Conservation (phyloP, 1,140 invertebrate species). For the Aphis craccivora region DNA sequence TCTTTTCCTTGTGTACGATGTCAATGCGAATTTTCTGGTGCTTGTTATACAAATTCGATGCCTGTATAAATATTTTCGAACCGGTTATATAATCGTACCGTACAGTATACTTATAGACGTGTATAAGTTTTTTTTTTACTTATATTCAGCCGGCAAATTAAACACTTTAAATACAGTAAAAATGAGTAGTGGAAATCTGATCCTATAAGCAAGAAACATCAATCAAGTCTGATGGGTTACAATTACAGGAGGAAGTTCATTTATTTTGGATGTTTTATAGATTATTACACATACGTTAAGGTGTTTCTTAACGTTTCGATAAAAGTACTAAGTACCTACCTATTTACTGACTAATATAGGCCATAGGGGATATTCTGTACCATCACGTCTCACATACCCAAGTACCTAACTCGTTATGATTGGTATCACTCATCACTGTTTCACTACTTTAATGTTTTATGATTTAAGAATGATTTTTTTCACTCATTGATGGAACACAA, state of each 20-base stretch:
- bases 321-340: slow-evolving; percentile 25
- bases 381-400: neutral
- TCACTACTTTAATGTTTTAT: neutral
- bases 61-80: slow-evolving; percentile 25
- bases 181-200: slow-evolving; percentile 16
- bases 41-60: slow-evolving; percentile 46
- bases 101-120: slow-evolving; percentile 7
- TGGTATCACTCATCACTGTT: slow-evolving; percentile 24
- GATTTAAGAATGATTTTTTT: slow-evolving; percentile 26
- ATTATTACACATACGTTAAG: slow-evolving; percentile 49
- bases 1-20: neutral
- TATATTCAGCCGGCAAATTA: neutral
- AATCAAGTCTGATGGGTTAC: slow-evolving; percentile 51
- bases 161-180: slow-evolving; percentile 20
- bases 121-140: neutral
- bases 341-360: neutral
- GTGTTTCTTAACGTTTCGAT: slow-evolving; percentile 35
- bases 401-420: neutral
- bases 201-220: slow-evolving; percentile 30
- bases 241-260: slow-evolving; percentile 41
- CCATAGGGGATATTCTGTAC: neutral
- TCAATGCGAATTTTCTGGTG: slow-evolving; percentile 26
- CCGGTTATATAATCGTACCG: slow-evolving; percentile 43
- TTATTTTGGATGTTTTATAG: slow-evolving; percentile 50
- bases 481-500: neutral